Evolutionary conservation across 2,797 vertebrate species (phyloP), one percentile per base, ranked within the genome.

Genomic region (Adrianichthys oophorus): DNA sequence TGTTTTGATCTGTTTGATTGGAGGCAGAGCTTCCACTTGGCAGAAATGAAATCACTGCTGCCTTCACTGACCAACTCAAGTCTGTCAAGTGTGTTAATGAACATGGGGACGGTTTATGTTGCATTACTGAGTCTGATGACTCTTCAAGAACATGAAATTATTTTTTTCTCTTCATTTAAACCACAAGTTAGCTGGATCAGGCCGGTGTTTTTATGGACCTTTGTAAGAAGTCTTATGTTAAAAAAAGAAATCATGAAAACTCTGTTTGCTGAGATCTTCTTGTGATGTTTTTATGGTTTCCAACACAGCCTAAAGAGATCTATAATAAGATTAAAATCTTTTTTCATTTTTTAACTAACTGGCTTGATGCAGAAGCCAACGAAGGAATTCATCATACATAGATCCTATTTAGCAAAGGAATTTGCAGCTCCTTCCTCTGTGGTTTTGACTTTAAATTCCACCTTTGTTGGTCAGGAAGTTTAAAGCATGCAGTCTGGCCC

Each of bases 361-460:
- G 2, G 26, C 26, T 6, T 26, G 26, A 26, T 26, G 5, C 26
- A 26, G 7, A 45, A 4, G n/a, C 4, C 7, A n/a, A 45, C 8
- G 19, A 46, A 19, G 18, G 42, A 43, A 7, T 12, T 14, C 21
- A 48, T 21, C 10, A 4, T 48, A 7, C 18, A 53, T 53, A 21
- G 32, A 49, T 46, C 14, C 21, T 18, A 54, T 53, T 74, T 42
- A 23, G 43, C 21, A 2, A 4, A 41, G 18, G 53, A 59, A n/a
- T 68, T 16, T 59, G 19, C 54, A 51, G 8, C 37, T 68, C 29
- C 41, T 48, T 62, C 19, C 46, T 62, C 47, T 66, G 26, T 55
- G 59, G 49, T 64, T 52, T 62, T 41, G 68, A 41, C 41, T 53
- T 32, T 13, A 32, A 42, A 56, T 66, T 63, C 68, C 7, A 2